phyloP scores from a whole-genome alignment of 1,140 invertebrate genomes.

The Hesperophylax magnus region DNA sequence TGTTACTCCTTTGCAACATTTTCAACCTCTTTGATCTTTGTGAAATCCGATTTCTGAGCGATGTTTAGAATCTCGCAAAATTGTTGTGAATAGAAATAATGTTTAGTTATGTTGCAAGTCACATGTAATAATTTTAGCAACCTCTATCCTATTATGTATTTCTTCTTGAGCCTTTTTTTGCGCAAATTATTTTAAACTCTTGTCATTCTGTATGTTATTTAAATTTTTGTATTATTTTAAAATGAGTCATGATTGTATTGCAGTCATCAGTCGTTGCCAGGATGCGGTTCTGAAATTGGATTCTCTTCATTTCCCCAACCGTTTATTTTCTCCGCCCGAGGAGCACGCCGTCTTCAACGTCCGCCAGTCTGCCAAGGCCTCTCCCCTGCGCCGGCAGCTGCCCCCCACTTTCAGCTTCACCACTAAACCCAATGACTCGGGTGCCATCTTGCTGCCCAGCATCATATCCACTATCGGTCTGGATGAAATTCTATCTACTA shows the following conservation, averaged over 20 bases:
- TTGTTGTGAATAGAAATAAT: too few relatives aligned
- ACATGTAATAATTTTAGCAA: too few relatives aligned
- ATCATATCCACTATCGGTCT: constrained; percentile 21
- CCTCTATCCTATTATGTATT: too few relatives aligned
- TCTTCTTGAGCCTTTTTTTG: too few relatives aligned
- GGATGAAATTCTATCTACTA: not conserved
- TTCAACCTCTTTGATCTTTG: too few relatives aligned
- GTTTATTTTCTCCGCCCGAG: not conserved
- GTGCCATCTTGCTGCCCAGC: constrained; percentile 7
- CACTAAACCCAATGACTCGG: not conserved
- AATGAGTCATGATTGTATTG: constrained; percentile 33
- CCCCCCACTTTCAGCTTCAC: constrained; percentile 30
- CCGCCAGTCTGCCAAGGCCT: not conserved
- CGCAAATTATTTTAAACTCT: too few relatives aligned
- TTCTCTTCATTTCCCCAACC: constrained; percentile 41
- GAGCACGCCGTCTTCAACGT: not conserved
- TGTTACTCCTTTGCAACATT: too few relatives aligned
- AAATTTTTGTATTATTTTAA: not conserved
- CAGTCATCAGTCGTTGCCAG: constrained; percentile 53
- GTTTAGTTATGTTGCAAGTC: too few relatives aligned
- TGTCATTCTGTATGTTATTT: not conserved
- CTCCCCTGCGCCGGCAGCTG: not conserved
- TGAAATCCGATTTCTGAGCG: too few relatives aligned
- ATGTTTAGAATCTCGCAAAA: too few relatives aligned
- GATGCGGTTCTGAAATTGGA: constrained; percentile 48